Base-by-base conservation (phyloP, 2,888 invertebrate species). In the Achlya flavicornis region DNA sequence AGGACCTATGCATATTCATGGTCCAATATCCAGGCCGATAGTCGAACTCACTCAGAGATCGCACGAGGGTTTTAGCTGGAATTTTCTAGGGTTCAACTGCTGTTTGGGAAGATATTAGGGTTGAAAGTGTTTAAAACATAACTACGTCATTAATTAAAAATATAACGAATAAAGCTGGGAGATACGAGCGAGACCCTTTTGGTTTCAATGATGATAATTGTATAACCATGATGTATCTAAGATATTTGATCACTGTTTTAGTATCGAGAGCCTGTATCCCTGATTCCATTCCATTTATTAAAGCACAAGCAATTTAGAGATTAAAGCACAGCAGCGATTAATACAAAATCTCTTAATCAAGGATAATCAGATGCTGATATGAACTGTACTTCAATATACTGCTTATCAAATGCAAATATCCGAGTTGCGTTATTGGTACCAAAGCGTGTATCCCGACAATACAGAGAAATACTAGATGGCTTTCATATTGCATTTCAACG, bases 1-100 rank as follows among this genome's bases (percentile, higher is more conserved):
- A 70, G 70, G 65, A 68, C 16, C 66, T 64, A 73, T 78, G 73
- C 72, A 79, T 79, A 79, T 79, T 77, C 79, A 79, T 74, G 63
- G 73, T 57, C 61, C 63, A 63, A 62, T 73, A 66, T 68, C n/a
- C 48, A 48, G 63, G 68, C 71, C 76, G 66, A 65, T 53, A 63
- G 41, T 43, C 59, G 63, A 16, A 16, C 48, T 48, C 48, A 7
- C 48, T 62, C 64, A 69, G 65, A 69, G 65, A 66, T 68, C 68
- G 75, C 64, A 66, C 75, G 70, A 66, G 69, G 64, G 48, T 48
- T 16, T 48, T 0, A 4, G 7, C 48, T 48, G n/a, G 16, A 48
- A 48, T 48, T 48, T 48, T 46, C 43, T 46, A 16, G 48, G 16
- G 16, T 48, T 0, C n/a, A 48, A 48, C 48, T n/a, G 16, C n/a